phyloP scores from a whole-genome alignment of 2,797 vertebrate species.

The Lepus townsendii region DNA sequence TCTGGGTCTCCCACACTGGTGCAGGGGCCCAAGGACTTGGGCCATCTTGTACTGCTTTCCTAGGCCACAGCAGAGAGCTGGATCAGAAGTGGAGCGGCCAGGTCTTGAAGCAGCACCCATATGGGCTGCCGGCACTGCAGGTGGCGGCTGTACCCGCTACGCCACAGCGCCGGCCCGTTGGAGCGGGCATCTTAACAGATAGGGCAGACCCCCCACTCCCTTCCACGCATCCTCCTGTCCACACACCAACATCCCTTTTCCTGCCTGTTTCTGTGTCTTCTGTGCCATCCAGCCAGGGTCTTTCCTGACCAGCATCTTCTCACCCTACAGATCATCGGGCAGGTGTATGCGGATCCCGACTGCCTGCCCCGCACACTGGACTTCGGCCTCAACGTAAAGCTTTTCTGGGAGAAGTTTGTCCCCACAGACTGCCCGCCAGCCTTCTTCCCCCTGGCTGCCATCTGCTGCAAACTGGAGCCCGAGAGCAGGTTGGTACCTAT shows the following conservation, averaged over 20 bases:
- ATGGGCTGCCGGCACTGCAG: no score
- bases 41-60: no score
- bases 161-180: no score
- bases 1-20: no score
- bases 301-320: conserved; percentile 43
- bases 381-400: conserved; percentile 96
- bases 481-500: conserved; percentile 93
- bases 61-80: no score
- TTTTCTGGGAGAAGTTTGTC: conserved; percentile 98
- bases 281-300: background rate
- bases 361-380: conserved; percentile 97
- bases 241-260: background rate
- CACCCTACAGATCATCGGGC: conserved; percentile 95
- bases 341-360: conserved; percentile 97
- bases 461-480: conserved; percentile 96
- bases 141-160: no score
- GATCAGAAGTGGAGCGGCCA: no score
- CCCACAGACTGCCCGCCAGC: conserved; percentile 95
- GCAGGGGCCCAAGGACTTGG: no score
- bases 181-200: no score
- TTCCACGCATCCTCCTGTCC: background rate
- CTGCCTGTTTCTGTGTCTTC: rapidly evolving
- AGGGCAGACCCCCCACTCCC: background rate
- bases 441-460: conserved; percentile 96
- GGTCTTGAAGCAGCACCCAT: no score